Percentiles rank a stretch among this genome's conserved stretches.
These are phyloP conservation scores for Drosophila prosaltans DNA, from an alignment of 1,140 invertebrate genomes.

Conservation along the genomic window DNA sequence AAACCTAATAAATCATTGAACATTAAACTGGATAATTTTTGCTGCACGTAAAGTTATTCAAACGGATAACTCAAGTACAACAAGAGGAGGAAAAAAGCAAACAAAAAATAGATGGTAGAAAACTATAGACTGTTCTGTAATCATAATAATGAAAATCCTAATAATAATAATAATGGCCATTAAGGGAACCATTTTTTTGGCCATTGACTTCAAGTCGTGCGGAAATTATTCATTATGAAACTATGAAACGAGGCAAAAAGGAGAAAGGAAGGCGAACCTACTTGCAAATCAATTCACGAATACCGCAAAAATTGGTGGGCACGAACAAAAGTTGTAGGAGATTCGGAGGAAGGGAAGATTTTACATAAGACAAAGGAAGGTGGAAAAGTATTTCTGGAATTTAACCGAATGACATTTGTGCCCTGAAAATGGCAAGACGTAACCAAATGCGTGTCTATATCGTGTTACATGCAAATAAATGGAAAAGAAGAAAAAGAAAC, in stretches of 20 bases:
- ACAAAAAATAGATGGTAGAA: slow-evolving; percentile 27
- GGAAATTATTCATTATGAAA: slow-evolving; percentile 77
- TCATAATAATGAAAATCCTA: slow-evolving; percentile 75
- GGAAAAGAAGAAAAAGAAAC: slow-evolving; percentile 19
- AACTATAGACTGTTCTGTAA: slow-evolving; percentile 27
- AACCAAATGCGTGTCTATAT: slow-evolving; percentile 64
- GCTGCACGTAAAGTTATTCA: slow-evolving; percentile 38
- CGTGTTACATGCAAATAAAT: slow-evolving; percentile 66
- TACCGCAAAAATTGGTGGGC: slow-evolving; percentile 35
- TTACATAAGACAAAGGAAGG: slow-evolving; percentile 25
- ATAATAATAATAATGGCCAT: slow-evolving; percentile 75
- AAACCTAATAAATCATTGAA: slow-evolving; percentile 70
- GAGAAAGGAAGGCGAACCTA: slow-evolving; percentile 48
- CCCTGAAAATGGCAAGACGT: slow-evolving; percentile 30
- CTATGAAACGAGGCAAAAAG: slow-evolving; percentile 28
- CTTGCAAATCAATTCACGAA: slow-evolving; percentile 73
- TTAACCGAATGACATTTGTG: slow-evolving; percentile 58
- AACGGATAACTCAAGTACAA: slow-evolving; percentile 34
- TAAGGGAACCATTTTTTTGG: slow-evolving; percentile 71
- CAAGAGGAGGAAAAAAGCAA: slow-evolving; percentile 21
- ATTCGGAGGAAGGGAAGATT: neutral
- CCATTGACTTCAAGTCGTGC: slow-evolving; percentile 74
- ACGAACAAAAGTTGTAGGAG: neutral
- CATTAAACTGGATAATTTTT: slow-evolving; percentile 36
- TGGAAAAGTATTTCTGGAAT: slow-evolving; percentile 71